Evolutionary conservation across 23 tunicate species (phyloP).

Genomic region (Halocynthia aurantium): DNA sequence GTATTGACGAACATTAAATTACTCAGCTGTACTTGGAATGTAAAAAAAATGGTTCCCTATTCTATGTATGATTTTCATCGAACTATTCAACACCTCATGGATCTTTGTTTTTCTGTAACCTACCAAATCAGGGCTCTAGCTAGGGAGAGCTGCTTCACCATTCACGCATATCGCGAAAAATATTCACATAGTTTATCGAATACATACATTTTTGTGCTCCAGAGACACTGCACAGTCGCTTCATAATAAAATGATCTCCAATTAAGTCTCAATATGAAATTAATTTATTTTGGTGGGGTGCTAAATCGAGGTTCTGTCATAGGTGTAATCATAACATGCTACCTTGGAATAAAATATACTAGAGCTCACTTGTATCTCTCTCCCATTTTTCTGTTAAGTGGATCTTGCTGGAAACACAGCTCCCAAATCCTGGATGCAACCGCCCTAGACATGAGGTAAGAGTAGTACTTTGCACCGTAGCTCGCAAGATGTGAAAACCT

Average conservation of each 20-base stretch:
- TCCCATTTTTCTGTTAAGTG: slow-evolving; percentile 64
- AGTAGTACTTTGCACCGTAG: slow-evolving; percentile 95
- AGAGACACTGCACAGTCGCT: neutral
- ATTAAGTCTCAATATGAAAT: neutral
- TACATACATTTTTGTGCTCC: neutral
- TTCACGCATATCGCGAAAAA: too few relatives aligned
- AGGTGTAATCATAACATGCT: neutral
- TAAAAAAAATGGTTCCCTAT: too few relatives aligned
- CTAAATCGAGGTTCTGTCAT: neutral
- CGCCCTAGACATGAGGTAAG: slow-evolving; percentile 85
- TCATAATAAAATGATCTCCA: neutral
- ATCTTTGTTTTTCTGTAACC: too few relatives aligned
- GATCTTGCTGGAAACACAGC: slow-evolving; percentile 57
- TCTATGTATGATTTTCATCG: too few relatives aligned
- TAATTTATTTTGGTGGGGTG: neutral
- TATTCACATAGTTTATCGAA: too few relatives aligned
- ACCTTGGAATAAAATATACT: neutral
- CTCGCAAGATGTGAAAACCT: slow-evolving; percentile 79
- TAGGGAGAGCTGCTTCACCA: too few relatives aligned
- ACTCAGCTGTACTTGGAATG: too few relatives aligned
- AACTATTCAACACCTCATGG: too few relatives aligned
- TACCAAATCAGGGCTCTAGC: too few relatives aligned
- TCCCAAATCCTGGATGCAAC: slow-evolving; percentile 82
- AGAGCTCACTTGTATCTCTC: slow-evolving; percentile 47
- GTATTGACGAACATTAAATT: too few relatives aligned